Conservation (phyloP, 2,888 invertebrate species). For the Hipparchia semele region DNA sequence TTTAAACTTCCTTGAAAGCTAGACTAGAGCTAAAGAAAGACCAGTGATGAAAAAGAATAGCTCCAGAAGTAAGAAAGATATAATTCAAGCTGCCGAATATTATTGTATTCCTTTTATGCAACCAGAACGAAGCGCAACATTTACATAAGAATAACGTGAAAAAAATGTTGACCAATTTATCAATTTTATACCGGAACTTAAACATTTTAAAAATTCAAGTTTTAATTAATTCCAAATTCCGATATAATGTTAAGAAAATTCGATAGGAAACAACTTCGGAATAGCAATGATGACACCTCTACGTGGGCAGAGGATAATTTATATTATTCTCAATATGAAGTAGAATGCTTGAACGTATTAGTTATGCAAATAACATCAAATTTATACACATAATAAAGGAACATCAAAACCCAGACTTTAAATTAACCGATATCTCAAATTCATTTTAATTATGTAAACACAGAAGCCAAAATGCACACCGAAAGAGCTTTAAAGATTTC, state of each 20-base stretch:
- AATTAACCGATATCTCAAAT: constrained; percentile 30
- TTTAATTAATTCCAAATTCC: constrained; percentile 36
- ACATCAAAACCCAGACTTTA: constrained; percentile 28
- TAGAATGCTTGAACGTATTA: constrained; percentile 38
- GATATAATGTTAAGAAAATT: constrained; percentile 33
- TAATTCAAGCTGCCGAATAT: background rate
- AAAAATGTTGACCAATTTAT: constrained; percentile 28
- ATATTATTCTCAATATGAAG: constrained; percentile 38
- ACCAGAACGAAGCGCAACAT: constrained; percentile 22
- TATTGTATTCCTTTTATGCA: constrained; percentile 9
- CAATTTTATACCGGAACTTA: constrained; percentile 33
- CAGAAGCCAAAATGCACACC: constrained; percentile 33
- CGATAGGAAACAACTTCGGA: constrained; percentile 35
- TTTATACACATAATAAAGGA: constrained; percentile 38
- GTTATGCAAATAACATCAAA: constrained; percentile 37
- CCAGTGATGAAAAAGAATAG: background rate
- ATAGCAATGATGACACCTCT: constrained; percentile 39
- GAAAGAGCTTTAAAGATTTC: constrained; percentile 21
- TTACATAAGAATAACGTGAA: constrained; percentile 26
- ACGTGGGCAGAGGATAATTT: constrained; percentile 38
- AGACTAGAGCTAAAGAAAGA: no score
- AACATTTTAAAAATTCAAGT: constrained; percentile 24
- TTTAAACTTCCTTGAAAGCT: no score
- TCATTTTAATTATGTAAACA: constrained; percentile 39
- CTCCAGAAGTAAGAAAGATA: background rate